Percentiles rank a stretch among this genome's conserved stretches.
phyloP scores from a whole-genome alignment of 2,113 vertebrate genomes.

The Oreochromis aureus region DNA sequence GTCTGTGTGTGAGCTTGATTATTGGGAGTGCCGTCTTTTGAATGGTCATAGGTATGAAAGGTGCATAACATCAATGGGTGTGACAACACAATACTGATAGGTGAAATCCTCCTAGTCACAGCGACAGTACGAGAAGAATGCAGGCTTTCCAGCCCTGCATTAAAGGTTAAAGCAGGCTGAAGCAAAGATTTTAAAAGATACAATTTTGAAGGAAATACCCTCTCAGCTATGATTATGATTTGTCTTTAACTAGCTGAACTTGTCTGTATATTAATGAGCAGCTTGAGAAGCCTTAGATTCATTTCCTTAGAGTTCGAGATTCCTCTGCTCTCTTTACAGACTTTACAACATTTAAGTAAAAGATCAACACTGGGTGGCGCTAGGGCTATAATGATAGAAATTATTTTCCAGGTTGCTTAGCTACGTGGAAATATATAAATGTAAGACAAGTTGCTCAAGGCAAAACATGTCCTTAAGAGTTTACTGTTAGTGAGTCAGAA shows the following conservation, averaged over 20 bases:
- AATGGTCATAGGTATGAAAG: constrained; percentile 27
- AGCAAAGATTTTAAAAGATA: neutral
- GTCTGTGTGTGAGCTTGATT: neutral
- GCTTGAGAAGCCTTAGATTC: neutral
- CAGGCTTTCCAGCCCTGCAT: neutral
- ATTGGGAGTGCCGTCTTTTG: constrained; percentile 27
- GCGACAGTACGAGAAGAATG: constrained; percentile 31
- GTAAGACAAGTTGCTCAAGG: neutral
- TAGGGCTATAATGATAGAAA: neutral
- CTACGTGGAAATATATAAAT: neutral
- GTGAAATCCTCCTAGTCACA: neutral
- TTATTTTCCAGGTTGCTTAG: neutral
- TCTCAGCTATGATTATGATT: neutral
- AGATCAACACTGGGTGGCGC: constrained; percentile 1
- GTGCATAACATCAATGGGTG: constrained; percentile 55
- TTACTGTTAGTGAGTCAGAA: neutral
- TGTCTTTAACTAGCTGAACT: neutral
- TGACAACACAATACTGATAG: constrained; percentile 15
- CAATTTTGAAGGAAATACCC: neutral
- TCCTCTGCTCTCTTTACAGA: neutral
- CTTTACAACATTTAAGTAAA: neutral
- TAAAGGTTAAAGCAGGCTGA: neutral
- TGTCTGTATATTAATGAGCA: neutral
- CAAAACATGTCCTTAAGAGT: neutral
- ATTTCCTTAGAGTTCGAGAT: neutral